Evolutionary conservation across 2,888 invertebrate genomes (phyloP), one percentile per base, ranked within the genome.

Genomic region (Eugnorisma glareosa): DNA sequence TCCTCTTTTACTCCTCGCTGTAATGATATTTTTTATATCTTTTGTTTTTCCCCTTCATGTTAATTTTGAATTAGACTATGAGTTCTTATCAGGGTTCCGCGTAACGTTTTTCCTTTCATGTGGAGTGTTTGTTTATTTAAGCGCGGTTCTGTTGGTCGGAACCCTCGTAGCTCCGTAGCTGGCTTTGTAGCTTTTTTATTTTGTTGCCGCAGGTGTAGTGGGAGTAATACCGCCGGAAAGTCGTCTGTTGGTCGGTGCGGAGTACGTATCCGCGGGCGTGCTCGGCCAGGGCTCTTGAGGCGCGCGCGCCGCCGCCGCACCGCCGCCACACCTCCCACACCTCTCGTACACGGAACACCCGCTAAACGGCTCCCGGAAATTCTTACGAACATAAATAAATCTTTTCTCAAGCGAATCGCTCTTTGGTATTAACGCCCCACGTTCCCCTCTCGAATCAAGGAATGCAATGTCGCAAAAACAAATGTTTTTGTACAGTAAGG

Each of bases 221-320:
- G 97, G 97, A 96, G 97, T 97, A 91, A 94, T 97, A 94, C 94
- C 95, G 91, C 96, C 97, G 95, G 97, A 97, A 95, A 97, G 97
- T 95, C 97, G 97, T 92, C 97, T 96, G 92, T 95, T 97, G 96
- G 97, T 97, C 93, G 97, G 97, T 93, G 97, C 97, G 93, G 97
- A 97, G 96, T 97, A 97, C 94, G 95, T 97, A 95, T 96, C 93
- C 94, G 93, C 94, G 92, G 94, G 94, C 91, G 93, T 93, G 93
- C 94, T 97, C 93, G 97, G 97, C 87, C 97, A 97, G 92, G 94
- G 96, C 92, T 94, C 97, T 96, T 94, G 92, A 94, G 92, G 90
- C 90, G 89, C 82, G 84, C 90, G 84, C 90, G 91, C 90, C 90
- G 89, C 90, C 91, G 83, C 83, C 75, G 69, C 75, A 48, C 89